Percentiles rank a stretch among this genome's conserved stretches.
phyloP scores from a whole-genome alignment of 2,797 vertebrate genomes.

The Etheostoma nigrum region DNA sequence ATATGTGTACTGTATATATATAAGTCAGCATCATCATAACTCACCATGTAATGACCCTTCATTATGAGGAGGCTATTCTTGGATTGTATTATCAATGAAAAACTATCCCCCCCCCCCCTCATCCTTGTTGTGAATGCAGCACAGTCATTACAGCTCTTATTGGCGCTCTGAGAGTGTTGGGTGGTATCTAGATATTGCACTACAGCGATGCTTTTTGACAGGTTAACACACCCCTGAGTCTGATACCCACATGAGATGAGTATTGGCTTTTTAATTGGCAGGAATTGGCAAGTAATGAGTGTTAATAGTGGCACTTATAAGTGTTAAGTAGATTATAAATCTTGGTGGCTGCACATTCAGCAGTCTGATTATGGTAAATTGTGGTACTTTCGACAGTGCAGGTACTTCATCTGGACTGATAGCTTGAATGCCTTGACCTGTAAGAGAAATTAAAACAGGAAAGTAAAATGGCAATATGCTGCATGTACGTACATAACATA shows the following conservation, averaged over 20 bases:
- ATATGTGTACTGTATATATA: neutral
- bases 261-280: constrained; percentile 21
- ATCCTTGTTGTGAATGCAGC: constrained; percentile 34
- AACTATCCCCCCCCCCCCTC: constrained; percentile 8
- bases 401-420: constrained; percentile 29
- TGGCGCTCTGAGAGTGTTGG: constrained; percentile 21
- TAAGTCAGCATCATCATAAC: constrained; percentile 1
- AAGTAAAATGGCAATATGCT: constrained; percentile 17
- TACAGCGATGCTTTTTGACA: constrained; percentile 29
- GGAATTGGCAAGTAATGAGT: constrained; percentile 23
- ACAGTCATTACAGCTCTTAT: constrained; percentile 27
- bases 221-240: constrained; percentile 36
- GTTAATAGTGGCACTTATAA: constrained; percentile 27
- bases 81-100: constrained; percentile 54
- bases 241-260: constrained; percentile 12
- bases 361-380: constrained; percentile 17
- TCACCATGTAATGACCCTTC: constrained; percentile 3
- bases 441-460: constrained; percentile 1
- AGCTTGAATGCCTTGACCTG: constrained; percentile 24
- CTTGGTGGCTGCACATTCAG: constrained; percentile 11
- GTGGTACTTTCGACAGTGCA: neutral
- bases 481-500: neutral
- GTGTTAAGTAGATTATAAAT: constrained; percentile 25
- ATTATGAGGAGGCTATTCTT: constrained; percentile 13
- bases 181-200: constrained; percentile 45